Conservation (phyloP, 2,113 vertebrate species). For the Setophaga kirtlandii region DNA sequence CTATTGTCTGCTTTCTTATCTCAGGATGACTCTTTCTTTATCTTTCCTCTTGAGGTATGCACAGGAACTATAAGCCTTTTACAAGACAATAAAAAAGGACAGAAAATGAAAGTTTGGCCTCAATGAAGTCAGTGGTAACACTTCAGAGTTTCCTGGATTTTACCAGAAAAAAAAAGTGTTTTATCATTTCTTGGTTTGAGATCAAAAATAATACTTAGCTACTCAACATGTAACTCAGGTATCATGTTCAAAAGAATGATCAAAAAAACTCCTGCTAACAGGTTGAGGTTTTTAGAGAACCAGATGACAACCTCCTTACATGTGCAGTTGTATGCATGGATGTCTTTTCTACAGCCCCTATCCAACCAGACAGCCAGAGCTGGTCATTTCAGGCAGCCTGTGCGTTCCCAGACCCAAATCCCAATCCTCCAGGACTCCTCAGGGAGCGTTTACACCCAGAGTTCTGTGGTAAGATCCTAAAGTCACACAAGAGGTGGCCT, state of each 20-base stretch:
- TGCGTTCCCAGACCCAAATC: not conserved
- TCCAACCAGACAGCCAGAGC: not conserved
- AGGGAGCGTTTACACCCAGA: not conserved
- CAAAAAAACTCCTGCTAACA: not conserved
- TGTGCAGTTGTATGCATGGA: not conserved
- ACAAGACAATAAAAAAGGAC: not conserved
- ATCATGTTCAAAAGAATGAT: not conserved
- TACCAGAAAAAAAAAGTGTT: not conserved
- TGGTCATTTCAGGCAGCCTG: not conserved
- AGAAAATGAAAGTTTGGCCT: slow-evolving; percentile 17
- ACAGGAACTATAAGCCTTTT: not conserved
- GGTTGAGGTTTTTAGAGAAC: not conserved
- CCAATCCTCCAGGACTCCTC: not conserved
- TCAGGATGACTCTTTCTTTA: not conserved
- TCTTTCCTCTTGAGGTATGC: slow-evolving; percentile 16
- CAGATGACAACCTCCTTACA: not conserved
- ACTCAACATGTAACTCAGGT: not conserved
- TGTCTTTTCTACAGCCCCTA: not conserved
- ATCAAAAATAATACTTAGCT: not conserved
- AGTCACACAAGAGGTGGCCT: not conserved
- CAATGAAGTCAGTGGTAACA: not conserved
- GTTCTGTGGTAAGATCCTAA: not conserved
- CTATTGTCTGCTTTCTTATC: slow-evolving; percentile 51
- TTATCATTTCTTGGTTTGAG: not conserved
- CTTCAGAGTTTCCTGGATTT: not conserved